Base-by-base conservation (phyloP, 2,888 invertebrate species). In the Agrilus cyanescens region DNA sequence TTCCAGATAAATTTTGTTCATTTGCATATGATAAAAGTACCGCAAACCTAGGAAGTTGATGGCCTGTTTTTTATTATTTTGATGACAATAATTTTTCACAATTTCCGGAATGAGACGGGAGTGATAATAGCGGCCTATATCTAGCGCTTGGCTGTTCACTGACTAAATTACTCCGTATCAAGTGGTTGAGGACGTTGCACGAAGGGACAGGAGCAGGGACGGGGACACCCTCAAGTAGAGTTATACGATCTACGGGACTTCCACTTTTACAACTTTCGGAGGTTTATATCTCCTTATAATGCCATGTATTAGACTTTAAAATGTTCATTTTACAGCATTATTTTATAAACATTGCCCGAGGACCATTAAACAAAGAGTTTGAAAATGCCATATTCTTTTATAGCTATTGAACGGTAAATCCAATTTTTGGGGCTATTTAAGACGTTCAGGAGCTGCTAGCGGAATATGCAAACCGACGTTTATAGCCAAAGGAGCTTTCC, bases 351-450 rank as follows among this genome's bases (percentile, higher is more conserved):
- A 66, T 66, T 58, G 59, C 62, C 59, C 57, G 52, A 50, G 50
- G 55, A 61, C 63, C 62, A 65, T 65, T 66, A 65, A 65, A 64
- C 61, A 62, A 62, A 63, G 61, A 64, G 62, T 63, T 65, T 60
- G 60, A 55, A 62, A 63, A 62, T 50, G 63, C 61, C 60, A 60
- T 66, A 65, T 65, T 64, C 61, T 66, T 66, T 65, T 66, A 65
- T 65, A 64, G 66, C 64, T 65, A 66, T 66, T 65, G 66, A 65
- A 65, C 63, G 60, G 60, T 62, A 58, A 64, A 66, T 66, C 66
- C 66, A 65, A 66, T 66, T 66, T 65, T 65, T 65, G 65, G 63
- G 62, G 63, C 64, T 63, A 64, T 65, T 66, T 63, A 64, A 65
- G 63, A 62, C 58, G 61, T 62, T 61, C 57, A 48, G 50, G 53